A percentile compares a stretch with the other conserved stretches of the same genome.
Evolutionary conservation across 2,888 invertebrate species (phyloP).

Genomic region (Netelia virgata): DNA sequence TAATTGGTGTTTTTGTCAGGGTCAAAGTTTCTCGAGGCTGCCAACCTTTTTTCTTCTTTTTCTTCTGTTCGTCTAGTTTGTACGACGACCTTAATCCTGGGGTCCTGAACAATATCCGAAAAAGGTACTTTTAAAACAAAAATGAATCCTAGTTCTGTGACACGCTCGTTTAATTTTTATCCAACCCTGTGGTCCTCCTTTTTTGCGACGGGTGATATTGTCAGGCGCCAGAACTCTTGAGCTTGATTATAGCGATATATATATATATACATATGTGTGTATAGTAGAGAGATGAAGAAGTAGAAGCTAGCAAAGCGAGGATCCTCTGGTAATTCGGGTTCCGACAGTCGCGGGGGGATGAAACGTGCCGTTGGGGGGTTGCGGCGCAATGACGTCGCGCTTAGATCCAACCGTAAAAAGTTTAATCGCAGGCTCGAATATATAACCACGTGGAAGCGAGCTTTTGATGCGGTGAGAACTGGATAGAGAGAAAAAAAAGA

Average conservation of each 20-base stretch:
- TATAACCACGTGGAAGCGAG: constrained; percentile 17
- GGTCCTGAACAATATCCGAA: not conserved
- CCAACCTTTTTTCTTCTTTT: not conserved
- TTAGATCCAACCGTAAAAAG: constrained; percentile 50
- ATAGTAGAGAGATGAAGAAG: not conserved
- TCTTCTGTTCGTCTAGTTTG: not conserved
- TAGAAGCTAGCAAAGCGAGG: constrained; percentile 33
- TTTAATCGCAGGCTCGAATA: constrained; percentile 54
- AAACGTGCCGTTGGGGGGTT: not conserved
- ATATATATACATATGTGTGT: not conserved
- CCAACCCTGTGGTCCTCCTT: not conserved
- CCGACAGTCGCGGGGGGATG: constrained; percentile 6
- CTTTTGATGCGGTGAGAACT: constrained; percentile 42
- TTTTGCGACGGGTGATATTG: constrained; percentile 10
- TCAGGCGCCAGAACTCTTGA: constrained; percentile 29
- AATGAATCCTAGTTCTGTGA: constrained; percentile 6
- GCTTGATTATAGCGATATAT: not conserved
- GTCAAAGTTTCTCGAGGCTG: not conserved
- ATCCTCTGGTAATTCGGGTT: constrained; percentile 37
- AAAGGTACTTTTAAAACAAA: not conserved
- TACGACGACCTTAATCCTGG: not conserved
- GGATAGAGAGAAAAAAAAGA: not conserved
- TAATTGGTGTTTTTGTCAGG: not conserved
- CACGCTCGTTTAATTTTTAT: not conserved
- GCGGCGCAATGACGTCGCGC: not conserved